These are phyloP conservation scores for Ciconia maguari DNA, from an alignment of 2,113 vertebrate species.

Conservation along the genomic window DNA sequence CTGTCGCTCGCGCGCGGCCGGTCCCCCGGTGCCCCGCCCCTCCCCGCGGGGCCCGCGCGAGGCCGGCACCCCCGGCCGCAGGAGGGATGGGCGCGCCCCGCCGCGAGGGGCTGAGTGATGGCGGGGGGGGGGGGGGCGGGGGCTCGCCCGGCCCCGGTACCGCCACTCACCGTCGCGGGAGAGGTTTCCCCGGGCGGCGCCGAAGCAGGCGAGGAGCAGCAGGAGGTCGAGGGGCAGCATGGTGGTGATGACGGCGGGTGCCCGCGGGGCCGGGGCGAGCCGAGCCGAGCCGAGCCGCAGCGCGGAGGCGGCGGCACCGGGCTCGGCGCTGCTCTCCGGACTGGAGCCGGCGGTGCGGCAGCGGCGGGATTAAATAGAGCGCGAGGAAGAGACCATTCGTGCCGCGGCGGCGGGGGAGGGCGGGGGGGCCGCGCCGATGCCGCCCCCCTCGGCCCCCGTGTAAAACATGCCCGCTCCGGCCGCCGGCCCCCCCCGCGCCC, in stretches of 20 bases:
- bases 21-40: neutral
- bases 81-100: neutral
- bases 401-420: neutral
- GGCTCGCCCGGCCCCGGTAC: neutral
- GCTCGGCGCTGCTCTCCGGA: neutral
- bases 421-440: neutral
- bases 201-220: neutral
- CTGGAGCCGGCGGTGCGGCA: neutral
- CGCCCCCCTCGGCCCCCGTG: neutral
- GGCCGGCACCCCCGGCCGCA: neutral
- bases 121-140: neutral
- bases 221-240: neutral
- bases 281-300: neutral
- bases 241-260: no score
- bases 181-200: neutral
- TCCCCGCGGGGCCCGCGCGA: no score
- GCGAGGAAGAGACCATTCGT: neutral
- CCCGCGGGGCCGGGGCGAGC: neutral
- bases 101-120: neutral
- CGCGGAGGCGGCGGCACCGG: neutral
- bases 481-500: neutral
- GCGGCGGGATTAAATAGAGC: slow-evolving; percentile 2
- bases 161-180: neutral
- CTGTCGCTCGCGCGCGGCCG: neutral
- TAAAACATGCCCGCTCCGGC: neutral